These are phyloP conservation scores for Recurvirostra avosetta DNA, from an alignment of 2,113 vertebrate genomes.

Conservation along the genomic window DNA sequence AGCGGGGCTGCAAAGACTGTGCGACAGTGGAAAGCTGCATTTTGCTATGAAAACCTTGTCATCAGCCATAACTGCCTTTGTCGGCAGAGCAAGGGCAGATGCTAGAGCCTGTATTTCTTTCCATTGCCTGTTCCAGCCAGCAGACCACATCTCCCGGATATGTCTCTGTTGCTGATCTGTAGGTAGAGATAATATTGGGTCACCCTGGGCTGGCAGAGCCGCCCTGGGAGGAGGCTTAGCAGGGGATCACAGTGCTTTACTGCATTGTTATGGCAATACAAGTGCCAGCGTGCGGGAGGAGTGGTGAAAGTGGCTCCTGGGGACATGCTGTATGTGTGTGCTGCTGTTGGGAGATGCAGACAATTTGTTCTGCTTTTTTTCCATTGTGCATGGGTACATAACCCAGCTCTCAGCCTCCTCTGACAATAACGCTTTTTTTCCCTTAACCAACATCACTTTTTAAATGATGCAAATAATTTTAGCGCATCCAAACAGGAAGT, in stretches of 20 bases:
- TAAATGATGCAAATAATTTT: constrained; percentile 45
- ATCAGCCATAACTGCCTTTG: not conserved
- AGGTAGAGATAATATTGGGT: not conserved
- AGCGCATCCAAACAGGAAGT: constrained; percentile 67
- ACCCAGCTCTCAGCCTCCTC: not conserved
- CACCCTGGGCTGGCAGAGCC: not conserved
- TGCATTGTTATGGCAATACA: not conserved
- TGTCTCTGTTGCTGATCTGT: not conserved
- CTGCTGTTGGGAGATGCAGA: not conserved
- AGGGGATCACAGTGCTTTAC: not conserved
- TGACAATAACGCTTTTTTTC: constrained; percentile 11
- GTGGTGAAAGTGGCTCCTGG: not conserved
- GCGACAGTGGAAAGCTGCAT: not conserved
- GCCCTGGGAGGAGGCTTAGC: not conserved
- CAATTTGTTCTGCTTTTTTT: constrained; percentile 13
- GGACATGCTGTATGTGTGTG: not conserved
- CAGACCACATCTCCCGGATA: not conserved
- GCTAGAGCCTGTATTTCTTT: not conserved
- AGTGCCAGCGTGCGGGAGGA: not conserved
- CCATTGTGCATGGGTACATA: not conserved
- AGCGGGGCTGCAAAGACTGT: not conserved
- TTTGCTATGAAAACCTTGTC: not conserved
- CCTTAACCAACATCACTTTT: constrained; percentile 16
- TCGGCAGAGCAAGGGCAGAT: not conserved
- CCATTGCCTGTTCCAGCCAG: not conserved